Evolutionary conservation across 2,797 vertebrate genomes (phyloP).

Genomic region (Sardinella longiceps): DNA sequence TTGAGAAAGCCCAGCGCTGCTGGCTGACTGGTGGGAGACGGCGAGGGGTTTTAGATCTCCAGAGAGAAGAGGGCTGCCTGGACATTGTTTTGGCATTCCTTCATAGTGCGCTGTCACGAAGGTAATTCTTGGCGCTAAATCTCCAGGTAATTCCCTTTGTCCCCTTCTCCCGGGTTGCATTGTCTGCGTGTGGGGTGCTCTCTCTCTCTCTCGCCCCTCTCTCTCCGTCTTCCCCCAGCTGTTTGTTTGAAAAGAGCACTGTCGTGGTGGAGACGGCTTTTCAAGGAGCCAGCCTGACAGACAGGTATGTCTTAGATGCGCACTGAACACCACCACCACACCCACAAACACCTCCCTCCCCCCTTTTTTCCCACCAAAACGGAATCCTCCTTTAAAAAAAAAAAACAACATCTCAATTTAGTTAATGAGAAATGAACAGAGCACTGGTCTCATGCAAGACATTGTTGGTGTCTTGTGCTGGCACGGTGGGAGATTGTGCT

Average conservation of each 20-base stretch:
- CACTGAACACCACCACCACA: background rate
- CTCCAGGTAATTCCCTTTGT: slow-evolving; percentile 52
- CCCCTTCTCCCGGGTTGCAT: slow-evolving; percentile 46
- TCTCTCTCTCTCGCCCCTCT: slow-evolving; percentile 41
- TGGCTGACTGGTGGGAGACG: background rate
- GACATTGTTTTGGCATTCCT: slow-evolving; percentile 59
- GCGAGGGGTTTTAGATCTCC: background rate
- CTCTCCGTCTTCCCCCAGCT: slow-evolving; percentile 47
- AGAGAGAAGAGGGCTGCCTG: slow-evolving; percentile 15
- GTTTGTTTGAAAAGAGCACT: slow-evolving; percentile 41
- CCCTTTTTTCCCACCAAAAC: background rate
- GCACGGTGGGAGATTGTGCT: background rate
- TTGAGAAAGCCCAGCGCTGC: background rate
- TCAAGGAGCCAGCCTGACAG: slow-evolving; percentile 30
- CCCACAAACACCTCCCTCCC: background rate
- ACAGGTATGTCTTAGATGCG: slow-evolving; percentile 18
- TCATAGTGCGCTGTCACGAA: slow-evolving; percentile 51
- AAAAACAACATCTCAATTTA: slow-evolving; percentile 20
- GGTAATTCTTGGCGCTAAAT: slow-evolving; percentile 53
- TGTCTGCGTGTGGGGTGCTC: slow-evolving; percentile 45
- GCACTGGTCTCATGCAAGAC: background rate
- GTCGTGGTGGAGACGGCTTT: background rate
- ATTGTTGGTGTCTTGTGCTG: background rate
- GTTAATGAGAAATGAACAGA: slow-evolving; percentile 18
- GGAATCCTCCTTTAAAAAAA: background rate